Percentiles rank a stretch among this genome's conserved stretches.
These are phyloP conservation scores for Toxotes chatareus DNA, from an alignment of 2,113 vertebrate genomes.

Conservation along the genomic window DNA sequence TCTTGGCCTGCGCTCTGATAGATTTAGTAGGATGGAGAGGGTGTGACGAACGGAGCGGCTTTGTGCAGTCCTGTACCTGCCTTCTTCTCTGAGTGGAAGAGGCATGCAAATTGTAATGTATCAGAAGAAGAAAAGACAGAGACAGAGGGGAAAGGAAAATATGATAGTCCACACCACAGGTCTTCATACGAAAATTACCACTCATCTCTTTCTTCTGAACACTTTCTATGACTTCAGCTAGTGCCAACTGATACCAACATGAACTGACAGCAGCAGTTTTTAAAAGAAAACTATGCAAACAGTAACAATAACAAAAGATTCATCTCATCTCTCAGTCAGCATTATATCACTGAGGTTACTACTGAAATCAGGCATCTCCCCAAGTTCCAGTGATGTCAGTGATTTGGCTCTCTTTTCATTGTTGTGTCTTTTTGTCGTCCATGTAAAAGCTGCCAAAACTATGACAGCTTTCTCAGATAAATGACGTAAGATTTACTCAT, in stretches of 20 bases:
- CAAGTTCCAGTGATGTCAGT: background rate
- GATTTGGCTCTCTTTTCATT: conserved; percentile 30
- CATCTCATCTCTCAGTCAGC: conserved; percentile 31
- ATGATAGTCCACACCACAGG: background rate
- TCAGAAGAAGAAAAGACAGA: background rate
- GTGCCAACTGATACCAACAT: background rate
- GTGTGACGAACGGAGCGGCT: conserved; percentile 21
- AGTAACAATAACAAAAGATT: conserved; percentile 26
- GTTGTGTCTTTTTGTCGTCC: conserved; percentile 31
- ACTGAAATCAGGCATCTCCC: conserved; percentile 35
- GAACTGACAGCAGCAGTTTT: conserved; percentile 17
- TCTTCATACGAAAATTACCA: conserved; percentile 3
- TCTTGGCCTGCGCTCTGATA: conserved; percentile 18
- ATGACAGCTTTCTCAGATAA: conserved; percentile 26
- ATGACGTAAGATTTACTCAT: conserved; percentile 11
- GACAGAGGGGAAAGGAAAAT: background rate
- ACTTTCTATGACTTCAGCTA: background rate
- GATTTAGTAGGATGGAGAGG: conserved; percentile 42
- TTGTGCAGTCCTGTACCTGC: conserved; percentile 24
- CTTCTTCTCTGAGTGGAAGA: conserved; percentile 21
- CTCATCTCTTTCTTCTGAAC: conserved; percentile 8
- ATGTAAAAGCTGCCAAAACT: conserved; percentile 20
- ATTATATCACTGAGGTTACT: conserved; percentile 7
- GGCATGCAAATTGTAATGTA: background rate
- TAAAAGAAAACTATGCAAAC: background rate